Percentiles rank a stretch among this genome's conserved stretches.
phyloP scores from a whole-genome alignment of 2,797 vertebrate species.

The Silurus lanzhouensis region DNA sequence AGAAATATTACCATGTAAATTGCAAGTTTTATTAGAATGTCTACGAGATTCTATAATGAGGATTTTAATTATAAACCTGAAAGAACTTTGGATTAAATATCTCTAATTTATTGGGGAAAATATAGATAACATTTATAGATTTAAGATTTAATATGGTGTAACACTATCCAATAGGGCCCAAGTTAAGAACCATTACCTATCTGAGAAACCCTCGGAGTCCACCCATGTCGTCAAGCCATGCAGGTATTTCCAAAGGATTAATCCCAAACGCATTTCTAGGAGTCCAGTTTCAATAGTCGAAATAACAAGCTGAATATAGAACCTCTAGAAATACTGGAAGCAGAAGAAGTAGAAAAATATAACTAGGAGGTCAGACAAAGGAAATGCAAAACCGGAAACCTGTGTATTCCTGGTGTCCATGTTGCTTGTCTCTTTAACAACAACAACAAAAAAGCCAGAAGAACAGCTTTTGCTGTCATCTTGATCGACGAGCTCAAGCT shows the following conservation, averaged over 20 bases:
- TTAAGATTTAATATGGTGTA: not conserved
- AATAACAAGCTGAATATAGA: not conserved
- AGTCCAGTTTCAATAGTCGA: not conserved
- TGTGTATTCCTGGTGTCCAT: not conserved
- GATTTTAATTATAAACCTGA: too few species aligned
- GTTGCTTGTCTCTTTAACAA: conserved; percentile 6
- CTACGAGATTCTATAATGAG: too few species aligned
- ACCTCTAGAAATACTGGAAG: not conserved
- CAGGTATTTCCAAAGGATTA: not conserved
- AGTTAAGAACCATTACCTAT: not conserved
- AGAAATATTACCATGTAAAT: too few species aligned
- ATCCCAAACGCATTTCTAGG: not conserved
- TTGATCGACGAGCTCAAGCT: conserved; percentile 10
- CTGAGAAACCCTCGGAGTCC: not conserved
- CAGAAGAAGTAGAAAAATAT: not conserved
- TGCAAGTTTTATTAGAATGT: too few species aligned
- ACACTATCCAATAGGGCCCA: not conserved
- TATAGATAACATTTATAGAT: not conserved
- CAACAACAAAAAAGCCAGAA: not conserved
- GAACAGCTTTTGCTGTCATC: conserved; percentile 20
- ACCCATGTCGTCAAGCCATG: not conserved
- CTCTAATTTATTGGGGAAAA: not conserved
- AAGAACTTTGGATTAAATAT: not conserved
- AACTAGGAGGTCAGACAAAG: not conserved
- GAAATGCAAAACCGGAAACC: not conserved